A percentile compares a stretch with the other conserved stretches of the same genome.
Conservation (phyloP, 2,797 vertebrate species). For the Clarias fuscus region DNA sequence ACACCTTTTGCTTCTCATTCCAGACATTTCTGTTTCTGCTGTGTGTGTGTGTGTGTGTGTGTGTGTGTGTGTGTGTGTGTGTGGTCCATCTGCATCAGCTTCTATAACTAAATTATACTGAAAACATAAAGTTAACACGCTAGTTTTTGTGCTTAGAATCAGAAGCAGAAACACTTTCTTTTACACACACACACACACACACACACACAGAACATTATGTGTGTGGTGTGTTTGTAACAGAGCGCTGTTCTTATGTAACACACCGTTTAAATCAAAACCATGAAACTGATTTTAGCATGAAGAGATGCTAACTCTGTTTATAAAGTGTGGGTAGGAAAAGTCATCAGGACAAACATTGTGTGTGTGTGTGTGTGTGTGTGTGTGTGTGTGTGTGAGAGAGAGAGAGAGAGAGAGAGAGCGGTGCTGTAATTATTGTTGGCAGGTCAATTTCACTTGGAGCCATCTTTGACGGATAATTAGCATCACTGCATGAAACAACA, state of each 20-base stretch:
- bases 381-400: slow-evolving; percentile 10
- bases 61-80: neutral
- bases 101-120: neutral
- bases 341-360: slow-evolving; percentile 41
- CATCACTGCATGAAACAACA: slow-evolving; percentile 56
- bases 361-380: neutral
- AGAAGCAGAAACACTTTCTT: neutral
- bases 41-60: too few relatives aligned
- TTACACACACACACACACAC: neutral
- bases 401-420: slow-evolving; percentile 32
- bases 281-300: neutral
- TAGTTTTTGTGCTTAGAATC: neutral
- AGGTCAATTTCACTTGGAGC: slow-evolving; percentile 57
- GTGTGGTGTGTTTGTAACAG: neutral
- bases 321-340: slow-evolving; percentile 32
- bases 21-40: too few relatives aligned
- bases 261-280: neutral
- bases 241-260: neutral
- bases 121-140: neutral
- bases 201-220: neutral
- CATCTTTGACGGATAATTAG: slow-evolving; percentile 60
- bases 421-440: slow-evolving; percentile 64
- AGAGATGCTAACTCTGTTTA: neutral
- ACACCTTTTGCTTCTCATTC: neutral
- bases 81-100: slow-evolving; percentile 13